A percentile compares a stretch with the other conserved stretches of the same genome.
Conservation (phyloP, 1,140 invertebrate species). For the Drosophila truncata region DNA sequence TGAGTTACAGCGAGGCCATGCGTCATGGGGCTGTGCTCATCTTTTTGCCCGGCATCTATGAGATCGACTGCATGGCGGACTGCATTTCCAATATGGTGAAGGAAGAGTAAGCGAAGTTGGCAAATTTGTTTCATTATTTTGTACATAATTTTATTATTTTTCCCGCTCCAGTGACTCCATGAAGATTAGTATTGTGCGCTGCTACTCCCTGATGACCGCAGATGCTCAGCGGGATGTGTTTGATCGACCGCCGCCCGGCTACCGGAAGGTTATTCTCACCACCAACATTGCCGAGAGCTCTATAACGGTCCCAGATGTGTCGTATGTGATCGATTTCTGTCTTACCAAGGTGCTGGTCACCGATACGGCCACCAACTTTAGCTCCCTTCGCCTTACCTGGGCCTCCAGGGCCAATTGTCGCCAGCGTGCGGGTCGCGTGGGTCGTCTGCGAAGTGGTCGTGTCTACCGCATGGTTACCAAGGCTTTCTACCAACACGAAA, state of each 20-base stretch:
- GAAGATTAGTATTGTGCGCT: constrained; percentile 66
- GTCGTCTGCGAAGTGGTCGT: constrained; percentile 93
- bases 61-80: constrained; percentile 89
- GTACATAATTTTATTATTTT: not conserved
- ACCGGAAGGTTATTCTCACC: constrained; percentile 95
- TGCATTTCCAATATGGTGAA: constrained; percentile 59
- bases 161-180: constrained; percentile 21
- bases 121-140: not conserved
- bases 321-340: constrained; percentile 98
- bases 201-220: constrained; percentile 76
- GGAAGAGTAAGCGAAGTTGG: constrained; percentile 50
- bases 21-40: constrained; percentile 90
- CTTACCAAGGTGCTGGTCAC: constrained; percentile 93
- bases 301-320: constrained; percentile 97
- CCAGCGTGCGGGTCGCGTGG: constrained; percentile 96
- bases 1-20: constrained; percentile 43
- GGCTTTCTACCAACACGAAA: constrained; percentile 88
- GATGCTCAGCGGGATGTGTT: constrained; percentile 71
- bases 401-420: constrained; percentile 95
- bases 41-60: constrained; percentile 94
- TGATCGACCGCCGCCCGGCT: constrained; percentile 85
- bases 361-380: constrained; percentile 92
- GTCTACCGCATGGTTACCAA: constrained; percentile 94
- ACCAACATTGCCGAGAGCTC: constrained; percentile 99
- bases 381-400: constrained; percentile 93